Evolutionary conservation across 2,888 invertebrate genomes (phyloP).

Genomic region (Bombyx huttoni): DNA sequence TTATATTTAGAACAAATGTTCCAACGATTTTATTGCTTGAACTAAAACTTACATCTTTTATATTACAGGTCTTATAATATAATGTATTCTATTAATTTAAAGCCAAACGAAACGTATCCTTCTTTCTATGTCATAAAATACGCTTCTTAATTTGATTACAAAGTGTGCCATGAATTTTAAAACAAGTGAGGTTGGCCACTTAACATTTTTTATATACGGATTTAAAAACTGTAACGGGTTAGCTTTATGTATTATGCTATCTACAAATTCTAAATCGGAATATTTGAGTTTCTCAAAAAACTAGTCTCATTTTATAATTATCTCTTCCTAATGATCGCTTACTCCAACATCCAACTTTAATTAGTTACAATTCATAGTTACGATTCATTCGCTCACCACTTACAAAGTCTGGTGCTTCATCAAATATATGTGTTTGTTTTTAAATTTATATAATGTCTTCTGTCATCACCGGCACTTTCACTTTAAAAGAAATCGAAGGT

Average conservation of each 20-base stretch:
- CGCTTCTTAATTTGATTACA: neutral
- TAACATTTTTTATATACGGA: neutral
- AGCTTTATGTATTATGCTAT: too few species aligned
- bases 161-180: neutral
- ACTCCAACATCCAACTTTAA: neutral
- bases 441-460: constrained; percentile 24
- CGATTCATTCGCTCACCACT: neutral
- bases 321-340: neutral
- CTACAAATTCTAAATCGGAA: too few species aligned
- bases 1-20: too few species aligned
- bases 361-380: constrained; percentile 1
- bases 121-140: neutral
- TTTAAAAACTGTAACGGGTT: too few species aligned
- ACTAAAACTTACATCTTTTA: too few species aligned
- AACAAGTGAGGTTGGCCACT: neutral
- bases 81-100: too few species aligned
- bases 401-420: neutral
- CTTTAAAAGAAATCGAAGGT: constrained; percentile 18
- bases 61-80: too few species aligned
- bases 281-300: too few species aligned
- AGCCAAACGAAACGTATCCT: neutral
- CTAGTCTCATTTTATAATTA: neutral
- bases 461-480: constrained; percentile 30
- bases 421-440: constrained; percentile 4
- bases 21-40: too few species aligned